These are phyloP conservation scores for Dasyornis broadbenti DNA, from an alignment of 2,113 vertebrate genomes.

Conservation along the genomic window DNA sequence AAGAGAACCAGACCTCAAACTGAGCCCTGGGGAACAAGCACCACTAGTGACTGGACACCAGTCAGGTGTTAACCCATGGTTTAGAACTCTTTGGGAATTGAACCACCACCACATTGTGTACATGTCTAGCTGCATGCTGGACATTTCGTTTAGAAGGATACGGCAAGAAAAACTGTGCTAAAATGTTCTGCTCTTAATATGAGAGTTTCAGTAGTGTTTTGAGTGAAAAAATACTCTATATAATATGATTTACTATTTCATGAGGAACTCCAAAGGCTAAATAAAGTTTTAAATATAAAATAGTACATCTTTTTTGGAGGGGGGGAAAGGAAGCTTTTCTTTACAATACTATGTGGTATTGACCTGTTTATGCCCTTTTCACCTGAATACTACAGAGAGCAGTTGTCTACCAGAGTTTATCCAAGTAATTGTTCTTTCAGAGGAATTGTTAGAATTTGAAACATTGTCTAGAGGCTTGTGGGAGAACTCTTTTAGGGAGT, in stretches of 20 bases:
- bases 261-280: neutral
- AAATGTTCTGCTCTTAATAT: neutral
- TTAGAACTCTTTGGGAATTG: neutral
- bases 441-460: slow-evolving; percentile 23
- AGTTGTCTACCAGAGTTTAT: neutral
- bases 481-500: neutral
- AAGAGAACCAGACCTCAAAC: neutral
- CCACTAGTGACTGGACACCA: neutral
- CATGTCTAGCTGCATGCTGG: neutral
- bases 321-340: neutral
- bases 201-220: neutral
- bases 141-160: neutral
- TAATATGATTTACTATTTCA: neutral
- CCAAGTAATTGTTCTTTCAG: slow-evolving; percentile 18
- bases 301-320: neutral
- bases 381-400: neutral
- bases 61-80: neutral
- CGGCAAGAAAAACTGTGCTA: neutral
- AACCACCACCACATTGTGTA: neutral
- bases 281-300: neutral
- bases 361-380: slow-evolving; percentile 17
- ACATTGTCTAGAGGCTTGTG: neutral
- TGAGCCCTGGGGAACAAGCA: neutral
- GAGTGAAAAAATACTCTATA: neutral
- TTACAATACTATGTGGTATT: neutral